Evolutionary conservation across 2,113 vertebrate genomes (phyloP).

Genomic region (Illadopsis cleaveri): DNA sequence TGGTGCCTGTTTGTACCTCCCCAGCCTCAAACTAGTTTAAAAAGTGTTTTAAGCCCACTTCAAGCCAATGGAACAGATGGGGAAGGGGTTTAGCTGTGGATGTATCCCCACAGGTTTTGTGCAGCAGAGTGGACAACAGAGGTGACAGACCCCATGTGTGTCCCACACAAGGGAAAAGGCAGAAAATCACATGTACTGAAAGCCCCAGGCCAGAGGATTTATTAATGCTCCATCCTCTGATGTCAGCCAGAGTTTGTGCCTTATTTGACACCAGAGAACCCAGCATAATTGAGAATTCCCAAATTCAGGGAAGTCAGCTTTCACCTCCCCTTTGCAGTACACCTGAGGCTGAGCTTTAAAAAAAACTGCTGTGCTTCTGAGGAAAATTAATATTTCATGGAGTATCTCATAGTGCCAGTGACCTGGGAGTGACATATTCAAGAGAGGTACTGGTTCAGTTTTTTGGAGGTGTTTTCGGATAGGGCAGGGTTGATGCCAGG

Average conservation of each 20-base stretch:
- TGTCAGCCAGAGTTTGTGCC: background rate
- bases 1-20: background rate
- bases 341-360: background rate
- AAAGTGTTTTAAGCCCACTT: background rate
- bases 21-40: background rate
- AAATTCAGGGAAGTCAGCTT: background rate
- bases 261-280: background rate
- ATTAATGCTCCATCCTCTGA: background rate
- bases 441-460: background rate
- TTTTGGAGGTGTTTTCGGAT: background rate
- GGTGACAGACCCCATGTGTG: background rate
- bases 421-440: background rate
- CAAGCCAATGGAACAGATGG: background rate
- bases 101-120: background rate
- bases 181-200: background rate
- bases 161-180: background rate
- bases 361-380: background rate
- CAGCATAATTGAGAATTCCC: background rate
- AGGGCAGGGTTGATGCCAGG: background rate
- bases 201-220: background rate
- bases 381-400: background rate
- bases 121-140: background rate
- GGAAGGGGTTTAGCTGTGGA: background rate
- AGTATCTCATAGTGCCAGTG: background rate
- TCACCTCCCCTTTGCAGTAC: rapidly evolving